These are phyloP conservation scores for Trachymyrmex septentrionalis DNA, from an alignment of 1,140 invertebrate species.

Conservation along the genomic window DNA sequence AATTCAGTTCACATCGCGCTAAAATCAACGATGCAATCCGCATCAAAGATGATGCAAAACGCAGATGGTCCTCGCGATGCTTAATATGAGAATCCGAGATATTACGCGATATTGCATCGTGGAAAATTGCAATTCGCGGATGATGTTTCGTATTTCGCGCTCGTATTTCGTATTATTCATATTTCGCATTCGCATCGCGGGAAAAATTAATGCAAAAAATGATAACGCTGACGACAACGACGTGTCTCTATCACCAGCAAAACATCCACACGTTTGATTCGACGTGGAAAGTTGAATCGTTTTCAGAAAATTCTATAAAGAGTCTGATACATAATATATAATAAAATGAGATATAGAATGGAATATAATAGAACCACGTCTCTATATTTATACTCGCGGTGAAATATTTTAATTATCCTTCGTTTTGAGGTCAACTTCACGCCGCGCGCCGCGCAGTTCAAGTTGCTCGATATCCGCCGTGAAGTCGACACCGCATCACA, in stretches of 20 bases:
- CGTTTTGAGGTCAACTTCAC: constrained; percentile 13
- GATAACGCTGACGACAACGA: too few species aligned
- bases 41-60: background rate
- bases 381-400: background rate
- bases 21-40: background rate
- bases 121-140: constrained; percentile 3
- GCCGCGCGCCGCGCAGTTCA: background rate
- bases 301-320: background rate
- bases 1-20: background rate
- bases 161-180: background rate
- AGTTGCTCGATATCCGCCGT: constrained; percentile 9
- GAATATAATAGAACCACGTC: background rate
- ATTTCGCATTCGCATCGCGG: constrained; percentile 6
- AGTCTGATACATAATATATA: background rate
- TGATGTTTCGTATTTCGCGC: background rate
- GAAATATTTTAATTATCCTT: background rate
- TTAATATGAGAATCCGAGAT: background rate
- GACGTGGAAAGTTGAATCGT: background rate
- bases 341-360: background rate
- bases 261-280: background rate
- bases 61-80: background rate
- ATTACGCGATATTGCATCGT: background rate
- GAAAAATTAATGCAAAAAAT: background rate
- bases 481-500: background rate
- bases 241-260: background rate